Base-by-base conservation (phyloP, 2,888 invertebrate genomes). In the Sicus ferrugineus region DNA sequence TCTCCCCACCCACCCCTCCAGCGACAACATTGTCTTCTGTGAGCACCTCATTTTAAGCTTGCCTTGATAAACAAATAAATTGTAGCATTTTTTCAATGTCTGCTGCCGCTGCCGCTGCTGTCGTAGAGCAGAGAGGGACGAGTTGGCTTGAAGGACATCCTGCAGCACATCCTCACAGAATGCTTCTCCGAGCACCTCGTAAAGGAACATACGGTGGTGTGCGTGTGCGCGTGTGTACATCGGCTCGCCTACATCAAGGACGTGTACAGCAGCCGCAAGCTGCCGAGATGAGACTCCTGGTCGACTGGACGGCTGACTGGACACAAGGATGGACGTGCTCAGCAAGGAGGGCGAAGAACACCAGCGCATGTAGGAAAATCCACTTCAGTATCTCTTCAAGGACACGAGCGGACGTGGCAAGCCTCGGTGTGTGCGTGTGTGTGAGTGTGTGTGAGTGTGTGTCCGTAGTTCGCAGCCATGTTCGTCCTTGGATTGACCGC, bases 401-500 rank as follows among this genome's bases (percentile, higher is more conserved):
- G 30, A 56, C n/a, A 48, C 21, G n/a, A n/a, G n/a, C n/a, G n/a
- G n/a, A n/a, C n/a, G n/a, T n/a, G n/a, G n/a, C n/a, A n/a, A n/a
- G n/a, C n/a, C n/a, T n/a, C 38, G 7, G 26, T 34, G 14, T 30
- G 16, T 23, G 19, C 30, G 3, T 50, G 28, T 31, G 16, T 50
- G 30, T 50, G 28, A 28, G 63, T 63, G 19, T 46, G n/a, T 46
- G 62, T 34, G 28, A 28, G 21, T 19, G 19, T 63, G 3, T 28
- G 48, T 59, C 19, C 23, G 16, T 42, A 42, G 4, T 16, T 19
- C 19, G 19, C 34, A 50, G 7, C 14, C 16, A 31, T 52, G 31
- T 65, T 50, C 52, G 72, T 68, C 72, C 72, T 70, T 68, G 61
- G 62, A 66, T 70, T 70, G 70, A 72, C 62, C 70, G 70, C 59